Percentiles rank a stretch among this genome's conserved stretches.
phyloP scores from a whole-genome alignment of 2,797 vertebrate species.

The Myripristis jacobus region DNA sequence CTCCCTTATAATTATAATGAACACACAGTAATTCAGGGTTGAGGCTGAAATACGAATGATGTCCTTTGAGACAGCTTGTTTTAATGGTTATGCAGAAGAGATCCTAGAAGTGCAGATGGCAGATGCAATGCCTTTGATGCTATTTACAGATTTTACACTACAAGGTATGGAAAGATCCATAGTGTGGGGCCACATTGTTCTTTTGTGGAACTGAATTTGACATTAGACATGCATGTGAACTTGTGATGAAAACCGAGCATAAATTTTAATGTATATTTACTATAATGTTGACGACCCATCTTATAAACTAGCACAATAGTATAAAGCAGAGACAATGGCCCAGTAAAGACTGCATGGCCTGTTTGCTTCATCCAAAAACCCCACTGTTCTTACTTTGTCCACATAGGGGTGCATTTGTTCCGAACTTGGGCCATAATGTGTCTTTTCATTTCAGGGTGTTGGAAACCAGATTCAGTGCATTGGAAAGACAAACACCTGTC shows the following conservation, averaged over 20 bases:
- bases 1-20: constrained; percentile 86
- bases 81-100: constrained; percentile 86
- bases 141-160: constrained; percentile 81
- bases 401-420: constrained; percentile 79
- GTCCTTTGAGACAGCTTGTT: constrained; percentile 86
- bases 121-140: constrained; percentile 83
- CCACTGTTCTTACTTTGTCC: constrained; percentile 75
- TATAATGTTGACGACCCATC: constrained; percentile 39
- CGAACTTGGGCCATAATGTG: constrained; percentile 45
- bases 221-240: constrained; percentile 44
- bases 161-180: constrained; percentile 79
- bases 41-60: constrained; percentile 84
- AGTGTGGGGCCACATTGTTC: constrained; percentile 70
- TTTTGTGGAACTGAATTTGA: constrained; percentile 68
- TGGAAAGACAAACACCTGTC: neutral
- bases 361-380: constrained; percentile 50
- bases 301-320: constrained; percentile 29
- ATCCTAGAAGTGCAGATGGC: constrained; percentile 86
- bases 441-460: constrained; percentile 39
- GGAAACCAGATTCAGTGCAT: constrained; percentile 28
- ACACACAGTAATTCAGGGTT: constrained; percentile 86
- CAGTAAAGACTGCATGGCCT: constrained; percentile 21
- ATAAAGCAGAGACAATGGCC: constrained; percentile 23
- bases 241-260: constrained; percentile 49
- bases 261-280: constrained; percentile 46